Evolutionary conservation across 2,888 invertebrate genomes (phyloP), one percentile per base, ranked within the genome.

Genomic region (Megastigmus dorsalis): DNA sequence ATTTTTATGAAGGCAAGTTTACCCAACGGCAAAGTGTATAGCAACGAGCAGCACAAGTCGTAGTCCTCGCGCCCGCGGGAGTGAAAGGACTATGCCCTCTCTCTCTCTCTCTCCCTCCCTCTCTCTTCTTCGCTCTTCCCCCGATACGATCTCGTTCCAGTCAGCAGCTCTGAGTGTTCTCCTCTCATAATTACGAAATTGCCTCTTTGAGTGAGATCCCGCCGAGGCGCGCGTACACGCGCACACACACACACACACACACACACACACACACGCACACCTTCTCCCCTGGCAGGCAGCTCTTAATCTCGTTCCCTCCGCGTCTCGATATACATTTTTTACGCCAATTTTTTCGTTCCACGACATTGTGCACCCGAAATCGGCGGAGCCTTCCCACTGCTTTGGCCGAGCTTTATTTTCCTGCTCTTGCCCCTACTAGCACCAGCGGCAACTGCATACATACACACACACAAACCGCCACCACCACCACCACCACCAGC

Each of bases 181-280:
- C 77, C 83, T 83, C 81, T 83, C 84, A 83, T 86, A 86, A 86
- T 86, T 86, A 85, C 86, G 82, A 86, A 86, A 86, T 86, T 86
- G 83, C 85, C 85, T 86, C 84, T 85, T 74, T 69, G 65, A 69
- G 48, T 48, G 48, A 28, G 48, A 66, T 48, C 33, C 65, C 41
- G 48, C 63, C 70, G 26, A 3, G 55, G 6, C 1, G 33, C 15
- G 23, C 60, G 30, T 10, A 9, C 15, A n/a, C 33, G 26, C 50
- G 20, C 38, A 7, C 23, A 48, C 23, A 15, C 23, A n/a, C 41
- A 38, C 38, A 33, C 3, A 10, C 18, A n/a, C 30, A 9, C 15
- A n/a, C 33, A 15, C 50, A 23, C 38, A 7, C 23, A 48, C 23
- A 15, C 23, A n/a, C 41, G 23, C 38, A 33, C 3, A 10, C 18